Evolutionary conservation across 2,888 invertebrate genomes (phyloP).

Genomic region (Synergus japonicus): DNA sequence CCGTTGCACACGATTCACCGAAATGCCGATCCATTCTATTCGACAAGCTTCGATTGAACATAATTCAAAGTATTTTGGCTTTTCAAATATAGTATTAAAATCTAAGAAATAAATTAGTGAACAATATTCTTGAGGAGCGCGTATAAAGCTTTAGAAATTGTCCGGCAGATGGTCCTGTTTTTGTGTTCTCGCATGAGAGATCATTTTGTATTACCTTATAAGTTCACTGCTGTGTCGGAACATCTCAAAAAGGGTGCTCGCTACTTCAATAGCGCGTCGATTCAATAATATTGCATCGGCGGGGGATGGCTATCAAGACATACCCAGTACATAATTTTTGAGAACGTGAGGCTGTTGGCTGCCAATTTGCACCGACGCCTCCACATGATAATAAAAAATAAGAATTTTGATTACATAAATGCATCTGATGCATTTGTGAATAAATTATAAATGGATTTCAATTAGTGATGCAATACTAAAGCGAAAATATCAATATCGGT

Average conservation of each 20-base stretch:
- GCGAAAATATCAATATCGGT: no score
- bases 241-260: conserved; percentile 79
- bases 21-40: no score
- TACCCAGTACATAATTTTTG: conserved; percentile 91
- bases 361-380: conserved; percentile 85
- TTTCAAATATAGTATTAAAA: no score
- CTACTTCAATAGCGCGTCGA: conserved; percentile 84
- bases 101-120: no score
- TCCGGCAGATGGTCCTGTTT: background rate
- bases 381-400: conserved; percentile 63
- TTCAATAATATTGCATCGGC: conserved; percentile 77
- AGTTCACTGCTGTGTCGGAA: background rate
- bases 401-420: background rate
- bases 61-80: no score
- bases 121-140: background rate
- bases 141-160: background rate
- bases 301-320: conserved; percentile 93
- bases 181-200: background rate
- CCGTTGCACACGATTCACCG: no score
- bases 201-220: background rate
- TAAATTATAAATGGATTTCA: no score
- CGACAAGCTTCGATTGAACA: no score
- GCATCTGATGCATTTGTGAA: no score
- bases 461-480: no score
- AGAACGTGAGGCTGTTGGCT: conserved; percentile 84